Evolutionary conservation across 1,140 invertebrate species (phyloP).

Genomic region (Danaus plexippus): DNA sequence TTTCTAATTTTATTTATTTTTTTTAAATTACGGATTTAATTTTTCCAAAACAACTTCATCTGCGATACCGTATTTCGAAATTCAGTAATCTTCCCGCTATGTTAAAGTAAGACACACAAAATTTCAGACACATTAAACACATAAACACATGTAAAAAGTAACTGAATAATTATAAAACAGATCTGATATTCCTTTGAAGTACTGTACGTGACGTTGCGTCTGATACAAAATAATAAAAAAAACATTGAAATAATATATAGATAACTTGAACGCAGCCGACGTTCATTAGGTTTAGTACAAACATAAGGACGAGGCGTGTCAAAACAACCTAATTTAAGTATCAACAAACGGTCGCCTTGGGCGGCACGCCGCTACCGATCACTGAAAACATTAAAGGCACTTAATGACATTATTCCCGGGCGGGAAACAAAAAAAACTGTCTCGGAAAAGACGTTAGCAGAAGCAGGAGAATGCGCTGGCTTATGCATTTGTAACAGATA

Average conservation of each 20-base stretch:
- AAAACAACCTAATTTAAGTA: conserved; percentile 72
- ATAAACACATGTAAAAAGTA: too few relatives aligned
- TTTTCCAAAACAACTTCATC: too few relatives aligned
- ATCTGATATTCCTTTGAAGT: too few relatives aligned
- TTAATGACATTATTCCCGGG: conserved; percentile 71
- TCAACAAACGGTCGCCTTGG: conserved; percentile 70
- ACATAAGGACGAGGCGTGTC: conserved; percentile 68
- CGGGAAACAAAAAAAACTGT: conserved; percentile 48
- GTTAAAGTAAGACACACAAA: too few relatives aligned
- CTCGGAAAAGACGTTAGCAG: conserved; percentile 40
- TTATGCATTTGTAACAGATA: conserved; percentile 10
- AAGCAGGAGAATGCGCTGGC: conserved; percentile 11
- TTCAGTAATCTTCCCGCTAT: too few relatives aligned
- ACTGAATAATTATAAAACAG: too few relatives aligned
- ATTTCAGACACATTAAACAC: too few relatives aligned
- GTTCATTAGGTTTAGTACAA: conserved; percentile 71
- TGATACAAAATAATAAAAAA: neutral
- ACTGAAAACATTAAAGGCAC: conserved; percentile 70
- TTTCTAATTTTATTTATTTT: too few relatives aligned
- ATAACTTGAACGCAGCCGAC: conserved; percentile 50
- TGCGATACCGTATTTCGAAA: too few relatives aligned
- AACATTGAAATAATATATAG: conserved; percentile 48
- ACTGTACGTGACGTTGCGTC: too few relatives aligned
- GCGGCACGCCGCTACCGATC: conserved; percentile 54
- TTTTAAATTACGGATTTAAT: too few relatives aligned